Base-by-base conservation (phyloP, 2,888 invertebrate species). In the Amphipyra tragopoginis region DNA sequence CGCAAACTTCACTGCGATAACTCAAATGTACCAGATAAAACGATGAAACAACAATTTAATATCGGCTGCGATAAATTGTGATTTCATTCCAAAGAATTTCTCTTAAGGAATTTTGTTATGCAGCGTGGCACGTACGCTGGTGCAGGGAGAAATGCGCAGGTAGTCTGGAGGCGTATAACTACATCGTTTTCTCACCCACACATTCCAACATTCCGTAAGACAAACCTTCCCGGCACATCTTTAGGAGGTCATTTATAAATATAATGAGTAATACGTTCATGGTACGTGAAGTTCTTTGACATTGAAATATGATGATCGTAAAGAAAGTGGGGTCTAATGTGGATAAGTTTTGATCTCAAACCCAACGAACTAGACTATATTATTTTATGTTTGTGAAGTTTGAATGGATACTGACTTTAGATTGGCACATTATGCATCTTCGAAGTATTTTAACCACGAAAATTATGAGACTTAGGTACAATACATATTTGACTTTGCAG, bases 1-100 rank as follows among this genome's bases (percentile, higher is more conserved):
- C 57, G 38, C 59, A 66, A 78, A 77, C 75, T 72, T 79, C 42
- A 26, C 59, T 14, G 9, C 51, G 40, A 67, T 58, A 58, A 61
- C 39, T 61, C 39, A 39, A 62, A 50, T 47, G 49, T 36, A 21
- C 14, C 13, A 48, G 64, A 66, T 57, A 48, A 61, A 65, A 55
- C 59, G 64, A 34, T 48, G 10, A 60, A 55, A 65, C 11, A 50
- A 56, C 39, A 33, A 53, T 21, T 50, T 43, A 42, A 58, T 40
- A 72, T 43, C 50, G 34, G 34, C 11, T 43, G 47, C 11, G 13
- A 34, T 38, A 56, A 56, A 55, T 52, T 44, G 21, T 38, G 59
- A 50, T 56, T 72, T 67, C 15, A 73, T 54, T 59, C 29, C 11
- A 7, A 13, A 33, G 43, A 66, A 58, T 58, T 57, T 66, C 33